Evolutionary conservation across 1,140 invertebrate species (phyloP), one percentile per base, ranked within the genome.

Genomic region (Lanistes nyassanus): DNA sequence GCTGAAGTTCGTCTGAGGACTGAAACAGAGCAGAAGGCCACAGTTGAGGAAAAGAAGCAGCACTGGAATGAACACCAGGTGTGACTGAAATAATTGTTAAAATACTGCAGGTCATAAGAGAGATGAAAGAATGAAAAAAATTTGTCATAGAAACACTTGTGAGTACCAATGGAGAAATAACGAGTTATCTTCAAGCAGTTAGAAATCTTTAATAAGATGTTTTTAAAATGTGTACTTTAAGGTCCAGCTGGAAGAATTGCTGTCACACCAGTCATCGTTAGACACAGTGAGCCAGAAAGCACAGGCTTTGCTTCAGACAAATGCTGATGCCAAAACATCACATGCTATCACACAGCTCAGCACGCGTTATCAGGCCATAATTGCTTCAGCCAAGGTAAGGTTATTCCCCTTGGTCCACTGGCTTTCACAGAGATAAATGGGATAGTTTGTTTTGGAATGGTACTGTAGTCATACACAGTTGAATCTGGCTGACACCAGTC

Each of bases 1-100:
- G 95, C 97, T 11, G 96, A 98, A 87, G 92, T 93, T 79, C 94
- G 94, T 1, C 96, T 98, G 93, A 94, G 96, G 82, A 92, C 94
- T 73, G 96, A 98, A 82, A 96, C 95, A 0, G 95, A 97, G 87
- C 90, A 95, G 1, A 97, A 98, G 88, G 93, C 93, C 0, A 95
- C 95, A 0, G 87, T 98, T 23, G 96, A 97, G 88, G 97, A 98
- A 87, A 98, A 98, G 89, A 93, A 95, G 77, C 95, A 95, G 0
- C 96, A 97, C 84, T 89, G 97, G 39, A 81, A 85, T 71, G 80
- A 85, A 47, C 85, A 85, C 58, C 85, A 86, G 84, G 86, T 87
- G 72, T 23, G 79, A 21, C 26, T 55, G 42, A 26, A 39, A 53
- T 72, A n/a, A 21, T 56, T 37, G 16, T 55, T 13, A 36, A 47